Evolutionary conservation across 2,797 vertebrate species (phyloP).

Genomic region (Ciconia nigra): DNA sequence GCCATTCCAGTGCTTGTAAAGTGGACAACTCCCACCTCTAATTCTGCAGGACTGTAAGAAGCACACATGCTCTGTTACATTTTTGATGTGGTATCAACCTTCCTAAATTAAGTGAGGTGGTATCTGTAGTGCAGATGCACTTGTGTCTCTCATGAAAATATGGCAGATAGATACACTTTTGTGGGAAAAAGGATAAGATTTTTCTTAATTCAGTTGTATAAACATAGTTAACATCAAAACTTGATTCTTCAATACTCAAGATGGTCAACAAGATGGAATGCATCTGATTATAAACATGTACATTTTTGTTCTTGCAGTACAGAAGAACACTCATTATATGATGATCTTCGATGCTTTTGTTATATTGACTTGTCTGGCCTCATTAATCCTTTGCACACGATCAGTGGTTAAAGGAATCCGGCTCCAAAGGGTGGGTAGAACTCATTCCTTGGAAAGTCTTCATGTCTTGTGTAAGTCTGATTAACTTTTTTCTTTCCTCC

Average conservation of each 20-base stretch:
- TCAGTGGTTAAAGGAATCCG: slow-evolving; percentile 85
- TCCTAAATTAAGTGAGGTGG: neutral
- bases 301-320: slow-evolving; percentile 73
- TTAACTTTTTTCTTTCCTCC: neutral
- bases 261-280: neutral
- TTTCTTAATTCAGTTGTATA: neutral
- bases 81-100: neutral
- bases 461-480: neutral
- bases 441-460: neutral
- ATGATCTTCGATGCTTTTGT: slow-evolving; percentile 87
- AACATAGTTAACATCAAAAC: neutral
- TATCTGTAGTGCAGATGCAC: neutral
- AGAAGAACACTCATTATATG: slow-evolving; percentile 86
- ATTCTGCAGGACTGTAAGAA: neutral
- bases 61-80: neutral
- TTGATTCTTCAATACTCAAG: neutral
- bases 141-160: neutral
- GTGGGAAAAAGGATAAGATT: neutral
- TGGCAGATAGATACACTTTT: neutral
- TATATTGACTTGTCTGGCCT: slow-evolving; percentile 84
- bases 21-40: neutral
- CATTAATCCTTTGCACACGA: slow-evolving; percentile 84
- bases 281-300: neutral
- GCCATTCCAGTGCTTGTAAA: neutral
- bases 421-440: slow-evolving; percentile 86